phyloP scores from a whole-genome alignment of 1,140 invertebrate species.

The Ruditapes philippinarum region DNA sequence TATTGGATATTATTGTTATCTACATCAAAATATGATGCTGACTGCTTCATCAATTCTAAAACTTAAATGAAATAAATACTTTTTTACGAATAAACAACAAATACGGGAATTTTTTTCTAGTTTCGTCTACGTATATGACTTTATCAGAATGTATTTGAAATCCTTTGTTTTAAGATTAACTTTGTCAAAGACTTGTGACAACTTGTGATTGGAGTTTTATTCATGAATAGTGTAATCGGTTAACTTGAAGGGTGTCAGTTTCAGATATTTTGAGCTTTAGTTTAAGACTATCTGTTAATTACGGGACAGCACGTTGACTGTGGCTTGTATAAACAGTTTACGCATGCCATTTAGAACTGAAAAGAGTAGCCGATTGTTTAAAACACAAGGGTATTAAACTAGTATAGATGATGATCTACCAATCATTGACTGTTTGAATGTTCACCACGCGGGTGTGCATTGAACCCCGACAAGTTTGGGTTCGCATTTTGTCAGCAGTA shows the following conservation, averaged over 20 bases:
- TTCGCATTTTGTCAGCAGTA: constrained; percentile 53
- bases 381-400: constrained; percentile 66
- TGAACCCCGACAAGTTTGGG: constrained; percentile 55
- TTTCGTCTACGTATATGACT: background rate
- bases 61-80: constrained; percentile 3
- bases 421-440: constrained; percentile 50
- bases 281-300: constrained; percentile 52
- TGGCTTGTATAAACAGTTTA: constrained; percentile 36
- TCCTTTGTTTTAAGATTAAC: constrained; percentile 40
- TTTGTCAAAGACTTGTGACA: constrained; percentile 44
- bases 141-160: background rate
- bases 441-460: constrained; percentile 37
- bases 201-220: constrained; percentile 38
- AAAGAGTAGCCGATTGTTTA: constrained; percentile 66
- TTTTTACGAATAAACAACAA: background rate
- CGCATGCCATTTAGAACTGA: constrained; percentile 52
- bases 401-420: constrained; percentile 48
- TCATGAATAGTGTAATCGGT: background rate
- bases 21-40: constrained; percentile 8
- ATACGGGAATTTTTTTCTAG: background rate
- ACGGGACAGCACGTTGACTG: constrained; percentile 51
- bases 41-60: background rate
- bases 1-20: constrained; percentile 22
- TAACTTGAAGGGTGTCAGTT: constrained; percentile 47
- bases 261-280: constrained; percentile 29